Percentiles rank a stretch among this genome's conserved stretches.
These are phyloP conservation scores for Andrena flavipes DNA, from an alignment of 2,888 invertebrate genomes.

Conservation along the genomic window DNA sequence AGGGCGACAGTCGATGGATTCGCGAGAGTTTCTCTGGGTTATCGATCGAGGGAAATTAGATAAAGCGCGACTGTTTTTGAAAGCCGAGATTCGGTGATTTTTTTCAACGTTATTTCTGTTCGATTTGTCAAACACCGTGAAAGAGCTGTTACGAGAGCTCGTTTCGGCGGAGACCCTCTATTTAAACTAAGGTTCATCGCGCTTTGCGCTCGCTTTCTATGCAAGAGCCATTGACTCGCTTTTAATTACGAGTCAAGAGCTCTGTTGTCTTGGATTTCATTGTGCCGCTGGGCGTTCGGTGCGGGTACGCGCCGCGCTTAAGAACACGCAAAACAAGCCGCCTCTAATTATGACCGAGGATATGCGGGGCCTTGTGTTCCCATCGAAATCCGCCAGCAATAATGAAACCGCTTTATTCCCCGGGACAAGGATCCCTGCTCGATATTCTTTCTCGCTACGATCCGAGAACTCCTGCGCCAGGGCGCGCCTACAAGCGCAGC, in stretches of 20 bases:
- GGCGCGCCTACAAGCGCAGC: conserved; percentile 68
- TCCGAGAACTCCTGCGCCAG: conserved; percentile 6
- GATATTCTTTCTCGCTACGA: conserved; percentile 48
- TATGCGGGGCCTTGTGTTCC: conserved; percentile 78
- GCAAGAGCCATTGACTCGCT: conserved; percentile 33
- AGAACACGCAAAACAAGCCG: conserved; percentile 26
- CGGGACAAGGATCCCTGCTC: conserved; percentile 49
- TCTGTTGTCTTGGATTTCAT: conserved; percentile 31
- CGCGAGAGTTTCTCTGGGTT: not conserved
- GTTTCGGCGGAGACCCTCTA: not conserved
- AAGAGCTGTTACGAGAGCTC: no score
- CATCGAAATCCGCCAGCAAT: conserved; percentile 52
- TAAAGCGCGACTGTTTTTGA: not conserved
- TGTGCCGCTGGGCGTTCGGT: conserved; percentile 23
- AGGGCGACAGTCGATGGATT: not conserved
- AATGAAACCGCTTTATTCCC: conserved; percentile 53
- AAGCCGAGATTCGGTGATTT: conserved; percentile 13
- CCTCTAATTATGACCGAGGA: conserved; percentile 53
- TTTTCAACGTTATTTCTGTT: conserved; percentile 12
- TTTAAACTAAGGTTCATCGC: not conserved
- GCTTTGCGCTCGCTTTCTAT: no score
- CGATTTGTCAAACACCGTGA: not conserved
- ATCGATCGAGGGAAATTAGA: conserved; percentile 14
- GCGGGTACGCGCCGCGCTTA: conserved; percentile 36
- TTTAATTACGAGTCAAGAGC: conserved; percentile 59